phyloP scores from a whole-genome alignment of 2,113 vertebrate species.

The Anser cygnoides region DNA sequence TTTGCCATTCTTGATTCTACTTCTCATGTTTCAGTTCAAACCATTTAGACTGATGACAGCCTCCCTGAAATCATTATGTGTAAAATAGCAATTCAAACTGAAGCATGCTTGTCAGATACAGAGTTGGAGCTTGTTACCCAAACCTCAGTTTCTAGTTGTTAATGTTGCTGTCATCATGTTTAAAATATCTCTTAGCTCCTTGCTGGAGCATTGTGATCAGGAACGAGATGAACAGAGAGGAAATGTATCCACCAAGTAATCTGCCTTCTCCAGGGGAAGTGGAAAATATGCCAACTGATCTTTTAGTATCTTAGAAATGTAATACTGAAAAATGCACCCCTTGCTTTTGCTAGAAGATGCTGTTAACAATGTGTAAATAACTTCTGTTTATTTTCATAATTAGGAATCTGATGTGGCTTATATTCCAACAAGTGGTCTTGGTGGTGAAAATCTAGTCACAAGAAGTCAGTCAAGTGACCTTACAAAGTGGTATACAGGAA shows the following conservation, averaged over 20 bases:
- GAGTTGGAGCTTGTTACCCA: background rate
- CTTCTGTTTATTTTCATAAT: conserved; percentile 37
- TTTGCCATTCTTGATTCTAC: background rate
- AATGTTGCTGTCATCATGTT: background rate
- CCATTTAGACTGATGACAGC: background rate
- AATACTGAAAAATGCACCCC: background rate
- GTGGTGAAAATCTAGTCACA: conserved; percentile 91
- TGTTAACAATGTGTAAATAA: background rate
- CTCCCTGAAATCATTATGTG: background rate
- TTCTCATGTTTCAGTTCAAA: fast-evolving
- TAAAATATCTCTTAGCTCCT: background rate
- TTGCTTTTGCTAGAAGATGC: background rate
- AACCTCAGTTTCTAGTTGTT: background rate
- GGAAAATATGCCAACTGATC: fast-evolving
- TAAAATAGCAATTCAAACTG: background rate
- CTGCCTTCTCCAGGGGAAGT: background rate
- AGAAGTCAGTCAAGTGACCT: conserved; percentile 84
- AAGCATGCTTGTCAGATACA: background rate
- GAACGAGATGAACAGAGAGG: background rate
- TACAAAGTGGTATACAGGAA: conserved; percentile 91
- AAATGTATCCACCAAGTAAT: background rate
- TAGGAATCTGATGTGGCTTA: conserved; percentile 95
- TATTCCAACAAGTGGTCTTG: conserved; percentile 94
- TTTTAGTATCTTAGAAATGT: background rate
- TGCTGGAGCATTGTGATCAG: background rate